These are phyloP conservation scores for Protula sp. DNA, from an alignment of 2,888 invertebrate genomes.

Conservation along the genomic window DNA sequence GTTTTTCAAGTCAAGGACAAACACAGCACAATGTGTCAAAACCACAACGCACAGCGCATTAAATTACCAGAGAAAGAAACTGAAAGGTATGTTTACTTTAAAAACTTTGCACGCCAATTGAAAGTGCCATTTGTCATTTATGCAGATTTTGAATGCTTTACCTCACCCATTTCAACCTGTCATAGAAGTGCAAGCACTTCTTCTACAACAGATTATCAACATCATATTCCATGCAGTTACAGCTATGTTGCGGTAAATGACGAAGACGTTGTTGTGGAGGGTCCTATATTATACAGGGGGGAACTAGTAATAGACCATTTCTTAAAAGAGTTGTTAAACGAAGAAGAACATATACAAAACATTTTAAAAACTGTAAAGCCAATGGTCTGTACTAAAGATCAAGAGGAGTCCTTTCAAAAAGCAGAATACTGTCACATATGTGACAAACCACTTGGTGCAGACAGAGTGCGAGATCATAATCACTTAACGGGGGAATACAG, in stretches of 20 bases:
- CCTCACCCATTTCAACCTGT: background rate
- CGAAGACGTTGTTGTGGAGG: constrained; percentile 1
- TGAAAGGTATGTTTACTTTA: no score
- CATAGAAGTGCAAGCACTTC: background rate
- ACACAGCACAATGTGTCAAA: background rate
- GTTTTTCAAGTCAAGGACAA: constrained; percentile 7
- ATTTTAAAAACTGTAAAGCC: background rate
- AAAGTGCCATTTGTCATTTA: background rate
- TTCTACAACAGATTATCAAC: no score
- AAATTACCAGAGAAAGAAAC: no score
- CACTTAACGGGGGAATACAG: constrained; percentile 13
- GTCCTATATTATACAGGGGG: constrained; percentile 14
- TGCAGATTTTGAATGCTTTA: constrained; percentile 4
- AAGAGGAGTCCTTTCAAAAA: background rate
- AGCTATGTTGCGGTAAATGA: no score
- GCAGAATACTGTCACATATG: constrained; percentile 1
- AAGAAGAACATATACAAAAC: background rate
- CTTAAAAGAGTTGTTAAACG: background rate
- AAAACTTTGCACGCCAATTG: background rate
- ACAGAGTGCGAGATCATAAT: constrained; percentile 12
- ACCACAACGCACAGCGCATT: background rate
- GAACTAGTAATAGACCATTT: constrained; percentile 3
- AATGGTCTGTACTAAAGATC: background rate
- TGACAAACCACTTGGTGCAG: background rate
- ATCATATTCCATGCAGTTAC: no score